Conservation (phyloP, 2,113 vertebrate genomes). For the Peromyscus leucopus region DNA sequence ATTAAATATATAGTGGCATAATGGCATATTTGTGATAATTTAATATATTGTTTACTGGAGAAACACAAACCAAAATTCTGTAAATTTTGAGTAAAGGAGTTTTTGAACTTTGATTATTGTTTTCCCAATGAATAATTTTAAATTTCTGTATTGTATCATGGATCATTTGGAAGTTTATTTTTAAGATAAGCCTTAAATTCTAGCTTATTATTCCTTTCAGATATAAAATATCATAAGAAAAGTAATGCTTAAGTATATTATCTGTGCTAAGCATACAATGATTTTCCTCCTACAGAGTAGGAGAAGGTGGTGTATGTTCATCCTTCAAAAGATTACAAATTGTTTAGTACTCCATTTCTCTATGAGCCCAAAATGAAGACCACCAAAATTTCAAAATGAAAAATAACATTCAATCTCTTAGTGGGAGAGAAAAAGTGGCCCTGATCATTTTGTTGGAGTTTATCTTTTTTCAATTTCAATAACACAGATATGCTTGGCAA, state of each 20-base stretch:
- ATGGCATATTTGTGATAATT: background rate
- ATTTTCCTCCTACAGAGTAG: background rate
- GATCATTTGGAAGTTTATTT: background rate
- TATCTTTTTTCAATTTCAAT: background rate
- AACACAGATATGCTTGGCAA: slow-evolving; percentile 22
- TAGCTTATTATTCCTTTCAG: background rate
- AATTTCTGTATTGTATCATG: background rate
- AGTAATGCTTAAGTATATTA: background rate
- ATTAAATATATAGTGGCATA: background rate
- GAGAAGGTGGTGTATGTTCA: background rate
- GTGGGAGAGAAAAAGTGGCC: background rate
- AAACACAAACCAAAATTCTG: background rate
- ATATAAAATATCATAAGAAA: background rate
- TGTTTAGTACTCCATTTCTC: background rate
- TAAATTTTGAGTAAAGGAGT: background rate
- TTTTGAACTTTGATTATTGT: background rate
- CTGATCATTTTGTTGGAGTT: background rate
- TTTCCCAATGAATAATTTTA: background rate
- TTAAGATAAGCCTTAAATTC: background rate
- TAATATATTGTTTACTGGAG: background rate
- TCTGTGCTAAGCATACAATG: background rate
- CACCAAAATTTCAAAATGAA: background rate
- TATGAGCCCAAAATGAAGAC: background rate
- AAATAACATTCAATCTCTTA: background rate
- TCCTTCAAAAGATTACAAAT: background rate